Percentiles rank a stretch among this genome's conserved stretches.
Conservation (phyloP, 2,888 invertebrate genomes). For the Nezara viridula region DNA sequence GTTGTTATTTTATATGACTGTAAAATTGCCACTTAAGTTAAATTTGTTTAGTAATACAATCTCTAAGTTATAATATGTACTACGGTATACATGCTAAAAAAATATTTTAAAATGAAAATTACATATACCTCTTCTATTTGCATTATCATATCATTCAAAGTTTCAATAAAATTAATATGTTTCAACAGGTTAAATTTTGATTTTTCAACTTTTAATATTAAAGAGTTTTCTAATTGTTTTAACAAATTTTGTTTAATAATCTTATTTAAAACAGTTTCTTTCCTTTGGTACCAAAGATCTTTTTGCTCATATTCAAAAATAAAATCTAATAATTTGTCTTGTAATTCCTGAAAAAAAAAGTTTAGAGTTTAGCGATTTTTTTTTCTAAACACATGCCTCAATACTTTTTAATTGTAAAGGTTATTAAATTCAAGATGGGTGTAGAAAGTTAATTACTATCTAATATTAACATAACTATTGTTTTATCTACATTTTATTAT, state of each 20-base stretch:
- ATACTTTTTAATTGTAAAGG: not conserved
- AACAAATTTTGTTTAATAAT: conserved; percentile 88
- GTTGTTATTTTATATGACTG: too few species aligned
- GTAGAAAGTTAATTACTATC: not conserved
- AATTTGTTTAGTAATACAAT: too few species aligned
- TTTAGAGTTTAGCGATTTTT: not conserved
- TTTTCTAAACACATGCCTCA: not conserved
- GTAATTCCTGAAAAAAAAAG: conserved; percentile 76
- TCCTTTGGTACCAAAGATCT: conserved; percentile 85
- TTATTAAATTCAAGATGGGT: not conserved
- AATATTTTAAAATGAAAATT: not conserved
- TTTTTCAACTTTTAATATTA: conserved; percentile 86
- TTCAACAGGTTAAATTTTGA: conserved; percentile 94
- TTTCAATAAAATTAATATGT: conserved; percentile 87
- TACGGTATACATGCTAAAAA: not conserved
- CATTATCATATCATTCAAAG: conserved; percentile 87
- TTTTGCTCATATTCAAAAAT: conserved; percentile 89
- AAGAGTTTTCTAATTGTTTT: conserved; percentile 86
- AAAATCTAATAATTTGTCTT: conserved; percentile 90
- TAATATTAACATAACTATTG: not conserved
- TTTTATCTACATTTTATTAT: not conserved
- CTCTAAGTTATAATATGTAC: too few species aligned
- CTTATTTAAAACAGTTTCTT: conserved; percentile 85
- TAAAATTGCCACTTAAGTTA: too few species aligned
- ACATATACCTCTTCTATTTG: not conserved